Conservation (phyloP, 2,113 vertebrate species). For the Ammodytes marinus region DNA sequence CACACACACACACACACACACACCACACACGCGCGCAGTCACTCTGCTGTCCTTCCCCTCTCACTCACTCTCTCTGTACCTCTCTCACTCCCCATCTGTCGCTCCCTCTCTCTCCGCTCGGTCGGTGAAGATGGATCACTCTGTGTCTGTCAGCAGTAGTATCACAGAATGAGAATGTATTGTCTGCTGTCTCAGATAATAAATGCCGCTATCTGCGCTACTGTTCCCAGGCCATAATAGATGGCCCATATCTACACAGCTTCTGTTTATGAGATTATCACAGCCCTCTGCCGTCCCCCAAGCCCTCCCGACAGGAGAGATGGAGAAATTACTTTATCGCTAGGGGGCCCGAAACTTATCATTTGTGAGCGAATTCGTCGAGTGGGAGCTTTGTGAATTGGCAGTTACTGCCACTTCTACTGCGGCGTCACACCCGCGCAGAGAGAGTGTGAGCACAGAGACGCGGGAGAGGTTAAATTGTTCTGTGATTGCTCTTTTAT, state of each 20-base stretch:
- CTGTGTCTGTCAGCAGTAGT: slow-evolving; percentile 82
- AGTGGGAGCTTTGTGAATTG: slow-evolving; percentile 77
- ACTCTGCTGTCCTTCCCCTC: background rate
- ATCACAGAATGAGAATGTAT: slow-evolving; percentile 85
- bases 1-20: too few species aligned
- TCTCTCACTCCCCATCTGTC: slow-evolving; percentile 73
- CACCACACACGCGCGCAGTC: too few species aligned
- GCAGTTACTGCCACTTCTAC: slow-evolving; percentile 69
- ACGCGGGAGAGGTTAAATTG: slow-evolving; percentile 77
- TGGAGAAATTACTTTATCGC: slow-evolving; percentile 83
- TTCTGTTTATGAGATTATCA: slow-evolving; percentile 84
- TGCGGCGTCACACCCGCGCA: slow-evolving; percentile 49
- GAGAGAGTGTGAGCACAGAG: slow-evolving; percentile 49
- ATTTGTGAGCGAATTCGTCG: slow-evolving; percentile 74
- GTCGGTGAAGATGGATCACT: slow-evolving; percentile 80
- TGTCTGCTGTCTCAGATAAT: slow-evolving; percentile 83
- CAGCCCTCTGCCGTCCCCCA: slow-evolving; percentile 68
- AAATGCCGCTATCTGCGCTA: slow-evolving; percentile 81
- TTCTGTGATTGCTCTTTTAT: slow-evolving; percentile 80
- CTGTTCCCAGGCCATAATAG: slow-evolving; percentile 81
- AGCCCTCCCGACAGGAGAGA: slow-evolving; percentile 76
- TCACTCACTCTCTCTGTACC: slow-evolving; percentile 31
- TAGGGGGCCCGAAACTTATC: slow-evolving; percentile 79
- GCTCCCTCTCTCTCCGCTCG: slow-evolving; percentile 52
- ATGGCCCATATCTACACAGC: slow-evolving; percentile 81